A percentile compares a stretch with the other conserved stretches of the same genome.
Conservation (phyloP, 2,797 vertebrate species). For the Syngnathus acus region DNA sequence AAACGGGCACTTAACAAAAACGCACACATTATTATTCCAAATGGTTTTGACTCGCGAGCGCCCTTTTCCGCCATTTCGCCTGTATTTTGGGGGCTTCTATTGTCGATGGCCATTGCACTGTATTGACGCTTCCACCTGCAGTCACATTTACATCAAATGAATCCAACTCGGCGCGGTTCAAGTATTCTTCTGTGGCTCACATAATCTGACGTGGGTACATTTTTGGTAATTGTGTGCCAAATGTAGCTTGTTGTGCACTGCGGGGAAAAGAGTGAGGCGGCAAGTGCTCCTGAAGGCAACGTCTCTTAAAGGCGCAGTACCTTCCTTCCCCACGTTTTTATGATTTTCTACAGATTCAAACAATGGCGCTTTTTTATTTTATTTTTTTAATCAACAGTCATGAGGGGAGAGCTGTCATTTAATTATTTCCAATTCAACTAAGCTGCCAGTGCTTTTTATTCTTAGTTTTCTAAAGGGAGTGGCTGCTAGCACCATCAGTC, state of each 20-base stretch:
- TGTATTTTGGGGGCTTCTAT: not conserved
- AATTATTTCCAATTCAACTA: slow-evolving; percentile 9
- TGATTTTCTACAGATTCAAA: not conserved
- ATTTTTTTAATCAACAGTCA: too few relatives aligned
- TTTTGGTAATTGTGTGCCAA: not conserved
- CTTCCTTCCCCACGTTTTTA: slow-evolving; percentile 3
- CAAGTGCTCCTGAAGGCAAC: slow-evolving; percentile 38
- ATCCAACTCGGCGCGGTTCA: not conserved
- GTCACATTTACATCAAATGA: not conserved
- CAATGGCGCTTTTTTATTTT: too few relatives aligned
- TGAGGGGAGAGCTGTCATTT: not conserved
- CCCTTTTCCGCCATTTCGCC: not conserved
- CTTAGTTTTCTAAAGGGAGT: slow-evolving; percentile 30
- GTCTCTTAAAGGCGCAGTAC: slow-evolving; percentile 55
- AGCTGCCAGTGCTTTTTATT: slow-evolving; percentile 9
- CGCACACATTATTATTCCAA: too few relatives aligned
- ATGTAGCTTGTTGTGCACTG: slow-evolving; percentile 42
- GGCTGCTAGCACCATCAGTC: slow-evolving; percentile 12
- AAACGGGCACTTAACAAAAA: too few relatives aligned
- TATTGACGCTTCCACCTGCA: not conserved
- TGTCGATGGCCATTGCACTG: not conserved
- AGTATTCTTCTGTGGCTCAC: not conserved
- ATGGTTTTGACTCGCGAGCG: not conserved
- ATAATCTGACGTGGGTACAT: not conserved
- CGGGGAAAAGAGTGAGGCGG: slow-evolving; percentile 55